Evolutionary conservation across 2,797 vertebrate species (phyloP), one percentile per base, ranked within the genome.

Genomic region (Siniperca undulata): DNA sequence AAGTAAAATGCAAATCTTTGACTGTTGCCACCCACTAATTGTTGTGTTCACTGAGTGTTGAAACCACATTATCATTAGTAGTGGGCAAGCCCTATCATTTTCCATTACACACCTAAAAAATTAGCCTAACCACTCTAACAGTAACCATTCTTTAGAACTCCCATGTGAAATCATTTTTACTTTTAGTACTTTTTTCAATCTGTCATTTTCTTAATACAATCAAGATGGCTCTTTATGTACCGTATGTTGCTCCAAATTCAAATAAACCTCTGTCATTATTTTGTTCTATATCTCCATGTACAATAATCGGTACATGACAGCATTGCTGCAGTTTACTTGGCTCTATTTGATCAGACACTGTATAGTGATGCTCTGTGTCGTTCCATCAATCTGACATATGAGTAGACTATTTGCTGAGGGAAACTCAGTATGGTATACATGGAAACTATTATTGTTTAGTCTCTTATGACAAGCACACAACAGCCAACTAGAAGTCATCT

Each of bases 1-100:
- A 92, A 78, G 79, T 77, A 77, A 91, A 90, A 90, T 91, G 82
- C 64, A 78, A 88, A 90, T 85, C 55, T 78, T 56, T 83, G 46
- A 64, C 69, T 76, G 70, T 55, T 86, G 68, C 80, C 79, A 77
- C 67, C 72, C 78, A 60, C 76, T 89, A 86, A 82, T 90, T 87
- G 74, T 83, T 86, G 77, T 78, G 78, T 88, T 81, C 38, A 58
- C 42, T 64, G 30, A 56, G 74, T 88, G 64, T 85, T 84, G 55
- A 88, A 89, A 66, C 83, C 78, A 83, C 87, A 72, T 87, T 72
- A 84, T 88, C 71, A 83, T 81, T 86, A 82, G 56, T 56, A 74
- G 70, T 64, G 53, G 65, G 50, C 58, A 66, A 87, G 52, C 64
- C 60, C 70, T 84, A 53, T 90, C 16, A 69, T 91, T 92, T 90